phyloP scores from a whole-genome alignment of 1,140 invertebrate species.

The Caenorhabditis latens region DNA sequence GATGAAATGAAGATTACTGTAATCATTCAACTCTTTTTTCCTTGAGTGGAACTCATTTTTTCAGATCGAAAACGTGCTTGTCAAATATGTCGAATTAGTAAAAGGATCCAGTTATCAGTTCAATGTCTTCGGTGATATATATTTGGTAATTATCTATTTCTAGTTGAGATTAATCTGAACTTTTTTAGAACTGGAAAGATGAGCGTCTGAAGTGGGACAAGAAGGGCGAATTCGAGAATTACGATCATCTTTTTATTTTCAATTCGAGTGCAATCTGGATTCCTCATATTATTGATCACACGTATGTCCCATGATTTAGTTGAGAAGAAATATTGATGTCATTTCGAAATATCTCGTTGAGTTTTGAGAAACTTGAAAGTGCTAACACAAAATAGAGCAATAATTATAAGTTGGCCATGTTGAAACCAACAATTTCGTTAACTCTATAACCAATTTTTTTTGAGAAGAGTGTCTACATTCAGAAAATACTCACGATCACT shows the following conservation, averaged over 20 bases:
- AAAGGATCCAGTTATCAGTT: constrained; percentile 71
- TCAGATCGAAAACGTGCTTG: constrained; percentile 66
- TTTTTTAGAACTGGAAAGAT: constrained; percentile 72
- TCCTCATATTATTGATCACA: constrained; percentile 71
- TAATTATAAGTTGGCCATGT: no score
- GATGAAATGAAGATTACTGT: constrained; percentile 70
- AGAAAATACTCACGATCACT: no score
- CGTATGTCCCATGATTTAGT: constrained; percentile 62
- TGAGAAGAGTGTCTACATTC: no score
- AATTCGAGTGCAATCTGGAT: constrained; percentile 73
- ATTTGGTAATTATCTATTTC: constrained; percentile 64
- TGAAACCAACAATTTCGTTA: no score
- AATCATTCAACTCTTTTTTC: neutral
- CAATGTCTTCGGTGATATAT: constrained; percentile 73
- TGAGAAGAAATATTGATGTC: constrained; percentile 5
- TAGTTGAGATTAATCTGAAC: neutral
- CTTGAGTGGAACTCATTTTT: neutral
- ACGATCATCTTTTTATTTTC: constrained; percentile 67
- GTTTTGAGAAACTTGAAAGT: no score
- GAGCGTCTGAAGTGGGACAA: constrained; percentile 70
- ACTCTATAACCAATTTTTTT: no score
- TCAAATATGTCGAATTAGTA: constrained; percentile 71
- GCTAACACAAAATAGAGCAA: no score
- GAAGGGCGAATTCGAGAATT: constrained; percentile 68
- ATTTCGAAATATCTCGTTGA: no score